Percentiles rank a stretch among this genome's conserved stretches.
Evolutionary conservation across 2,888 invertebrate genomes (phyloP).

Genomic region (Tuta absoluta): DNA sequence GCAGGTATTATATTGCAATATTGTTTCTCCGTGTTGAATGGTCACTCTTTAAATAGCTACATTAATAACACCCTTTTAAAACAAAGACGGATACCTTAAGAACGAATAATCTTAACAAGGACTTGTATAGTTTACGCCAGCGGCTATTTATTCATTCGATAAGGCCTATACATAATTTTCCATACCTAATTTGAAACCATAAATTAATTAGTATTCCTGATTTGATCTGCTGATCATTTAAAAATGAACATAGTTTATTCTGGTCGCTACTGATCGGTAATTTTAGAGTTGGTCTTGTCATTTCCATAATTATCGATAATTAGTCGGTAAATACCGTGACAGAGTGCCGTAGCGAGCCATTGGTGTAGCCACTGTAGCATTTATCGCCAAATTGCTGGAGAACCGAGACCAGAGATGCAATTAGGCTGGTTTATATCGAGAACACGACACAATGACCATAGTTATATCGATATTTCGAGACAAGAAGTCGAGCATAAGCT

Average conservation of each 20-base stretch:
- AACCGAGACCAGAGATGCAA: slow-evolving; percentile 49
- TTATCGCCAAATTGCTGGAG: slow-evolving; percentile 60
- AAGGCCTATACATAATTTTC: slow-evolving; percentile 8
- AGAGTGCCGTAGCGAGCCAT: slow-evolving; percentile 31
- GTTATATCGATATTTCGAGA: slow-evolving; percentile 41
- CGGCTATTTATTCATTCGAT: slow-evolving; percentile 15
- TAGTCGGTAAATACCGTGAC: slow-evolving; percentile 66
- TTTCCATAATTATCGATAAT: slow-evolving; percentile 69
- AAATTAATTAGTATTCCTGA: slow-evolving; percentile 37
- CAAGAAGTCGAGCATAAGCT: slow-evolving; percentile 34
- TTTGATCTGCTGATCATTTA: slow-evolving; percentile 24
- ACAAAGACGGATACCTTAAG: neutral
- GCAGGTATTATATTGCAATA: slow-evolving; percentile 15
- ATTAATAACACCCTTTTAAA: slow-evolving; percentile 6
- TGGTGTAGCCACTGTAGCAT: slow-evolving; percentile 42
- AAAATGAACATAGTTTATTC: neutral
- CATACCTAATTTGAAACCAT: slow-evolving; percentile 35
- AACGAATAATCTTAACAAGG: slow-evolving; percentile 3
- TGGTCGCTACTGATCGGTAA: slow-evolving; percentile 23
- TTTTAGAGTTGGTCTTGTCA: slow-evolving; percentile 45
- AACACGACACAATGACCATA: slow-evolving; percentile 45
- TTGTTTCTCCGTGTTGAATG: slow-evolving; percentile 3
- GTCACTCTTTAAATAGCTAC: neutral
- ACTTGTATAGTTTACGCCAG: slow-evolving; percentile 6
- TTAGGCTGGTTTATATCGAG: slow-evolving; percentile 49